A percentile compares a stretch with the other conserved stretches of the same genome.
These are phyloP conservation scores for Lateolabrax maculatus DNA, from an alignment of 2,797 vertebrate genomes.

Conservation along the genomic window DNA sequence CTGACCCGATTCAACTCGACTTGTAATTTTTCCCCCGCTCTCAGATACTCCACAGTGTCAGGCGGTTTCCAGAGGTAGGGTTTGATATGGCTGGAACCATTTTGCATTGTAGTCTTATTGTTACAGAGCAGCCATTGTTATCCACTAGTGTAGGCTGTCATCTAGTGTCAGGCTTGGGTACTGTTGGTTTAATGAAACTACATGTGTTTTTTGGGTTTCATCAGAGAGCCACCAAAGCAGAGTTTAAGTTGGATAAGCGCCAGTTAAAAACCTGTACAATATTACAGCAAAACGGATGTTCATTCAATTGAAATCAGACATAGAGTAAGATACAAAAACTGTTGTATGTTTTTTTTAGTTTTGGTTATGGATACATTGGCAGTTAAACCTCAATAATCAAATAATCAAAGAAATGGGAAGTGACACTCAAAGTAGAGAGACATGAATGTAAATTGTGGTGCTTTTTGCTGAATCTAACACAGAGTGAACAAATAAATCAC, in stretches of 20 bases:
- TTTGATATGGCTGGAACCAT: slow-evolving; percentile 72
- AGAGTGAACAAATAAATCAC: slow-evolving; percentile 4
- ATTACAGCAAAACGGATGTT: neutral
- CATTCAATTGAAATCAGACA: neutral
- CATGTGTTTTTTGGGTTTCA: neutral
- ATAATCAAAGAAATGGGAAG: neutral
- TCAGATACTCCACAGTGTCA: slow-evolving; percentile 23
- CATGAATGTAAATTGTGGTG: neutral
- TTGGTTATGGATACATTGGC: neutral
- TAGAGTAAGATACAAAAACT: neutral
- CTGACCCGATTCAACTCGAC: too few relatives aligned
- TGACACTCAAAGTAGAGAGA: neutral
- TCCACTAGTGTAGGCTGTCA: slow-evolving; percentile 52
- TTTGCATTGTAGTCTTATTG: slow-evolving; percentile 72
- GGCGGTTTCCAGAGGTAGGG: slow-evolving; percentile 55
- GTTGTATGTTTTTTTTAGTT: neutral
- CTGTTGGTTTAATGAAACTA: slow-evolving; percentile 20
- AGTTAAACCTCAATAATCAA: slow-evolving; percentile 6
- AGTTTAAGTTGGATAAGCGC: neutral
- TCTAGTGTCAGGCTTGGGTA: slow-evolving; percentile 67
- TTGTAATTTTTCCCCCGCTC: neutral
- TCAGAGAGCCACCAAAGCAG: neutral
- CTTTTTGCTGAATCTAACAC: neutral
- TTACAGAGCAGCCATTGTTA: slow-evolving; percentile 41
- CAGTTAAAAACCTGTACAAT: neutral